Percentiles rank a stretch among this genome's conserved stretches.
phyloP scores from a whole-genome alignment of 2,113 vertebrate genomes.

The Calonectris borealis region DNA sequence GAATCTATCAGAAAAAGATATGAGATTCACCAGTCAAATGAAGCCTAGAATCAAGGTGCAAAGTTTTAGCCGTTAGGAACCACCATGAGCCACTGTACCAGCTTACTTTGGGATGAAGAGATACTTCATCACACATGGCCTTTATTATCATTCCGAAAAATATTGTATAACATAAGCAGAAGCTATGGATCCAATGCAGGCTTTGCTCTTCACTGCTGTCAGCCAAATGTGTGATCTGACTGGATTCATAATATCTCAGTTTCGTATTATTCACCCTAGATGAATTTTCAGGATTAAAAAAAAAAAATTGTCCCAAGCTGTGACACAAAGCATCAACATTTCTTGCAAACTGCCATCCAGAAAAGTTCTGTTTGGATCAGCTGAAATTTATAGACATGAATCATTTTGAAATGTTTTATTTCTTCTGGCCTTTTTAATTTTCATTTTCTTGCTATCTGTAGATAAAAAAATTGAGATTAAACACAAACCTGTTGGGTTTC shows the following conservation, averaged over 20 bases:
- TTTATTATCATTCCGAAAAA: neutral
- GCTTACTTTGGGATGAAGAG: neutral
- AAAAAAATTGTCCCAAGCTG: neutral
- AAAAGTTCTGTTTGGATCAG: neutral
- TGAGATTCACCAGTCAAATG: neutral
- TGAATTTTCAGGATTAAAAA: neutral
- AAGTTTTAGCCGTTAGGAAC: neutral
- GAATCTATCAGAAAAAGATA: neutral
- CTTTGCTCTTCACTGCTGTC: neutral
- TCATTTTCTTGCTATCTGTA: neutral
- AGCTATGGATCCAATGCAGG: neutral
- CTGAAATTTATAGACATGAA: neutral
- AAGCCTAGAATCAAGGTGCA: neutral
- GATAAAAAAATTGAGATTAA: neutral
- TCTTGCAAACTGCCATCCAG: neutral
- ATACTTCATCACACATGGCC: neutral
- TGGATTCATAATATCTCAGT: neutral
- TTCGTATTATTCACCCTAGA: neutral
- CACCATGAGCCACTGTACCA: neutral
- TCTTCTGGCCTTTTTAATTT: neutral
- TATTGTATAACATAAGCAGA: neutral
- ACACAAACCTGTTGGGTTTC: neutral
- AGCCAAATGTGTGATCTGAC: neutral
- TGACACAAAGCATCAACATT: neutral
- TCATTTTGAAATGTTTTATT: neutral